A percentile compares a stretch with the other conserved stretches of the same genome.
These are phyloP conservation scores for Cisticola juncidis DNA, from an alignment of 2,113 vertebrate species.

Conservation along the genomic window DNA sequence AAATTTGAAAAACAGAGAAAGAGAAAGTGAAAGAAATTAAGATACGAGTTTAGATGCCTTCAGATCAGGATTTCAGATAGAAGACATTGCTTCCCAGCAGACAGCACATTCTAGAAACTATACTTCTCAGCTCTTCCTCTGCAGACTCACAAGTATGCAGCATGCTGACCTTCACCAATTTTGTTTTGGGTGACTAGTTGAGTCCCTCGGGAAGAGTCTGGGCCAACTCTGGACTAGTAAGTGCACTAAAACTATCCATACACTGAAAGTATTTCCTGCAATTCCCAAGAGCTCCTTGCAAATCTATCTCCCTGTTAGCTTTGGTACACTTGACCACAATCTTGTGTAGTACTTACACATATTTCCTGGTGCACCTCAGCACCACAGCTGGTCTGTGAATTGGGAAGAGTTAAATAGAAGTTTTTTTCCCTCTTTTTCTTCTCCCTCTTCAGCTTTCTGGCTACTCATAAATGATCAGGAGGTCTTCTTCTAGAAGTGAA, in stretches of 20 bases:
- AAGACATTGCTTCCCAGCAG: neutral
- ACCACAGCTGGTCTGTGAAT: neutral
- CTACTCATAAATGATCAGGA: neutral
- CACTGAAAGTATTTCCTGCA: neutral
- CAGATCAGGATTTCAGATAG: neutral
- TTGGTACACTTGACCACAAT: neutral
- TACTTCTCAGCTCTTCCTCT: neutral
- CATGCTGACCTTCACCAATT: neutral
- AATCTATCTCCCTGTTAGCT: neutral
- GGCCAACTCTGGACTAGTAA: neutral
- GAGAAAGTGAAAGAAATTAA: neutral
- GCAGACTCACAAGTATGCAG: neutral
- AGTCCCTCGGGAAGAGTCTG: neutral
- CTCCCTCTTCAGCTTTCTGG: neutral
- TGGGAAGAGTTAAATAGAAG: neutral
- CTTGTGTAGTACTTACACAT: neutral
- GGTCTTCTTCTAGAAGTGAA: neutral
- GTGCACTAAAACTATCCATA: neutral
- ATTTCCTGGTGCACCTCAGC: neutral
- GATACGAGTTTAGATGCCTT: neutral
- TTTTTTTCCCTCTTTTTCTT: fast-evolving
- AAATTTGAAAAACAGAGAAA: neutral
- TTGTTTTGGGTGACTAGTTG: neutral
- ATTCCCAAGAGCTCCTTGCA: neutral
- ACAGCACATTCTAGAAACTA: neutral